These are phyloP conservation scores for Pseudonaja textilis DNA, from an alignment of 2,113 vertebrate species.

Conservation along the genomic window DNA sequence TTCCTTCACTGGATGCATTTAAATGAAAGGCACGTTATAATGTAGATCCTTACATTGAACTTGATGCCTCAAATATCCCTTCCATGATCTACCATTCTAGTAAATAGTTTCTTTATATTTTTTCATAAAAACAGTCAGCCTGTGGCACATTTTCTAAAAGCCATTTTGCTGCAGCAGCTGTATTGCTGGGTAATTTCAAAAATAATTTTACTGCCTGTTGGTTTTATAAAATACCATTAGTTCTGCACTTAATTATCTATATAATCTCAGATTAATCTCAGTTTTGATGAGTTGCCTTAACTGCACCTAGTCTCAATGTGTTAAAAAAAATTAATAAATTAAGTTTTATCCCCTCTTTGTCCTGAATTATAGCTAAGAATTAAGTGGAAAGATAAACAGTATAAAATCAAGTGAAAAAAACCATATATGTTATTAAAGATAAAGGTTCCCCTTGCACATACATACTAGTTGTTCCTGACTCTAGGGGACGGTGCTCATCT, in stretches of 20 bases:
- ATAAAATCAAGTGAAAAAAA: not conserved
- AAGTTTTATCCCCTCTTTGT: not conserved
- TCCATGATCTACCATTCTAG: not conserved
- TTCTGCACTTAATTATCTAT: conserved; percentile 23
- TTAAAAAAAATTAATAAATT: not conserved
- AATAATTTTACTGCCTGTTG: conserved; percentile 12
- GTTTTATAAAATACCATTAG: conserved; percentile 25
- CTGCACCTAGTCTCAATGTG: not conserved
- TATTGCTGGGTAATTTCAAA: not conserved
- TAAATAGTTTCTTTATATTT: not conserved
- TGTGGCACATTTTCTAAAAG: not conserved
- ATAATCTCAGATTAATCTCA: conserved; percentile 29
- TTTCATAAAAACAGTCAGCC: not conserved
- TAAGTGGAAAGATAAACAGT: not conserved
- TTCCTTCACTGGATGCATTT: not conserved
- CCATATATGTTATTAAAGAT: not conserved
- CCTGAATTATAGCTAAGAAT: not conserved
- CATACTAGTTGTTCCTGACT: too few species aligned
- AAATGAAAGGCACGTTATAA: not conserved
- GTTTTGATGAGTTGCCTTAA: conserved; percentile 8
- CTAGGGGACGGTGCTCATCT: too few species aligned
- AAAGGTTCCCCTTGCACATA: too few species aligned
- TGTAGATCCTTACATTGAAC: not conserved
- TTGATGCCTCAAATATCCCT: not conserved
- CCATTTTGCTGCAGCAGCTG: not conserved